Evolutionary conservation across 1,140 invertebrate species (phyloP).

Genomic region (Amyelois transitella): DNA sequence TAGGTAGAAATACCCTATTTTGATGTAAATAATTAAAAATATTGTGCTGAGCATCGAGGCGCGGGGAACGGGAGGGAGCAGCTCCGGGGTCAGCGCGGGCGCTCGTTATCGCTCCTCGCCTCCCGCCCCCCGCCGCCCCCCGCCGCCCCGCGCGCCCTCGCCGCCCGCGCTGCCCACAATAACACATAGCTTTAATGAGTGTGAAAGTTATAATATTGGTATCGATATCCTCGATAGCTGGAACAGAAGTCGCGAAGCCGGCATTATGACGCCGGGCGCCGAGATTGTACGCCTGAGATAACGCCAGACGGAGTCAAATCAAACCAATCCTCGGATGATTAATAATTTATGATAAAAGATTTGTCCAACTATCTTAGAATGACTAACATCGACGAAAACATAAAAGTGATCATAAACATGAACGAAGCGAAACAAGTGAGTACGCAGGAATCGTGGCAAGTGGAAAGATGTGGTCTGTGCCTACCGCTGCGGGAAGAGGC

Average conservation of each 20-base stretch:
- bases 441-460: too few relatives aligned
- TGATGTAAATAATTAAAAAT: neutral
- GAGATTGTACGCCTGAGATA: neutral
- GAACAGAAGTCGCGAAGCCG: neutral
- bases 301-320: neutral
- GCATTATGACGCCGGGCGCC: neutral
- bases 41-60: neutral
- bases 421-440: too few relatives aligned
- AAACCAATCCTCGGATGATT: neutral
- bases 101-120: constrained; percentile 27
- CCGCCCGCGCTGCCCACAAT: neutral
- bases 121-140: constrained; percentile 15
- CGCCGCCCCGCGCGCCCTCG: constrained; percentile 8
- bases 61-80: constrained; percentile 6
- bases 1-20: neutral
- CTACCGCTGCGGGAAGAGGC: too few relatives aligned
- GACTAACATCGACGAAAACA: too few relatives aligned
- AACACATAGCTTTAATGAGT: neutral
- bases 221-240: neutral
- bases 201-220: neutral
- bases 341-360: neutral
- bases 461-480: too few relatives aligned
- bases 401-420: too few relatives aligned
- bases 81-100: constrained; percentile 26
- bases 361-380: too few relatives aligned